Percentiles rank a stretch among this genome's conserved stretches.
Evolutionary conservation across 2,797 vertebrate genomes (phyloP).

Genomic region (Pseudocheirus occidentalis): DNA sequence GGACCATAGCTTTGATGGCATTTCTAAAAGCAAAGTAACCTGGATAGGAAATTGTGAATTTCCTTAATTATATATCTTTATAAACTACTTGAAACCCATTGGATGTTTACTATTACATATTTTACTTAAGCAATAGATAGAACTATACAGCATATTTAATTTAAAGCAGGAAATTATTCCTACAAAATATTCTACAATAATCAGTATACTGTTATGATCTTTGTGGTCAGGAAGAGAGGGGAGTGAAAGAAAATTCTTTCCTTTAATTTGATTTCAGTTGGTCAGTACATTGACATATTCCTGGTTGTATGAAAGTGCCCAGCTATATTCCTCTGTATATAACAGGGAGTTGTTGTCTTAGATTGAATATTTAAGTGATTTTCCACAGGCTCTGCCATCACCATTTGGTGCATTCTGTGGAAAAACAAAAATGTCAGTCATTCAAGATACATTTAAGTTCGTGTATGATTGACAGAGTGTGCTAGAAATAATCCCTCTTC

Average conservation of each 20-base stretch:
- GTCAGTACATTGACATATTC: neutral
- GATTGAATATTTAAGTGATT: neutral
- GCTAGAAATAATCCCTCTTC: neutral
- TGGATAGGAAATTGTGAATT: conserved; percentile 13
- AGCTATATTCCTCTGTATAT: neutral
- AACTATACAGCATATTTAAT: neutral
- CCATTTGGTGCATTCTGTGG: neutral
- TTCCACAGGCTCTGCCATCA: neutral
- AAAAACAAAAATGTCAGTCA: neutral
- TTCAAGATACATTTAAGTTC: neutral
- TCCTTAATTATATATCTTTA: neutral
- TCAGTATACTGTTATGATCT: neutral
- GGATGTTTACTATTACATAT: neutral
- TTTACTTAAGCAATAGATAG: neutral
- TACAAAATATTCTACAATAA: neutral
- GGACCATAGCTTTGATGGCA: neutral
- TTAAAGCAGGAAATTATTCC: conserved; percentile 3
- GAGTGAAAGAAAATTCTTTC: neutral
- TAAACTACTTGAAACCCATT: neutral
- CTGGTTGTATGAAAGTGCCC: neutral
- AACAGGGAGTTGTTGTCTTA: neutral
- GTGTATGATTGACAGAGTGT: neutral
- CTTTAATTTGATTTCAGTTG: neutral
- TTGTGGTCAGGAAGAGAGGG: neutral
- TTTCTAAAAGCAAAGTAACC: neutral